Evolutionary conservation across 1,140 invertebrate genomes (phyloP).

Genomic region (Cardiocondyla obscurior): DNA sequence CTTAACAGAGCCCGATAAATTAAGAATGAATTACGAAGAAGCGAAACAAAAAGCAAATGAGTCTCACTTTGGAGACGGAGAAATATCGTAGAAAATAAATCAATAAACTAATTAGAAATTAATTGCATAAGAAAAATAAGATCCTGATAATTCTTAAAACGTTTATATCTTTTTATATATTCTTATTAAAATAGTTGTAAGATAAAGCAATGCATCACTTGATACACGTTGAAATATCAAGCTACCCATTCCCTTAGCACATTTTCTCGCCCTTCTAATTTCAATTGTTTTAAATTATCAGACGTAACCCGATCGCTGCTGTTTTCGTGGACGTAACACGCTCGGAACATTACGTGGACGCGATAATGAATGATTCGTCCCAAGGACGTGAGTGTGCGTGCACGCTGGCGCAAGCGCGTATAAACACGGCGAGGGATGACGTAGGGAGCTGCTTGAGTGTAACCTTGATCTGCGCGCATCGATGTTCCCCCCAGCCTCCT

Average conservation of each 20-base stretch:
- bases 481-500: conserved; percentile 62
- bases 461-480: conserved; percentile 79
- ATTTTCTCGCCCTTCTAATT: background rate
- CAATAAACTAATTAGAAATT: background rate
- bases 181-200: background rate
- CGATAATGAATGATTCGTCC: conserved; percentile 65
- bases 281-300: background rate
- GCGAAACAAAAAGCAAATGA: conserved; percentile 22
- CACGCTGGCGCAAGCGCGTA: conserved; percentile 33
- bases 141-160: background rate
- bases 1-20: conserved; percentile 72
- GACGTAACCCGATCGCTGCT: background rate
- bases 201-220: background rate
- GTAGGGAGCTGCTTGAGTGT: conserved; percentile 72
- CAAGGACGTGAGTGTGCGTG: conserved; percentile 57
- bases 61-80: conserved; percentile 44
- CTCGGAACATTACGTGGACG: background rate
- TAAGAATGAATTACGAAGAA: conserved; percentile 74
- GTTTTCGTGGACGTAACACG: conserved; percentile 3
- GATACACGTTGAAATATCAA: background rate
- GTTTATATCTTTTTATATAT: background rate
- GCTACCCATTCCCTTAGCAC: background rate
- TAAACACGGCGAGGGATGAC: conserved; percentile 68
- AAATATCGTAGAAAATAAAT: background rate
- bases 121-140: background rate